Conservation (phyloP, 2,797 vertebrate genomes). For the Melanotaenia maccullochi region DNA sequence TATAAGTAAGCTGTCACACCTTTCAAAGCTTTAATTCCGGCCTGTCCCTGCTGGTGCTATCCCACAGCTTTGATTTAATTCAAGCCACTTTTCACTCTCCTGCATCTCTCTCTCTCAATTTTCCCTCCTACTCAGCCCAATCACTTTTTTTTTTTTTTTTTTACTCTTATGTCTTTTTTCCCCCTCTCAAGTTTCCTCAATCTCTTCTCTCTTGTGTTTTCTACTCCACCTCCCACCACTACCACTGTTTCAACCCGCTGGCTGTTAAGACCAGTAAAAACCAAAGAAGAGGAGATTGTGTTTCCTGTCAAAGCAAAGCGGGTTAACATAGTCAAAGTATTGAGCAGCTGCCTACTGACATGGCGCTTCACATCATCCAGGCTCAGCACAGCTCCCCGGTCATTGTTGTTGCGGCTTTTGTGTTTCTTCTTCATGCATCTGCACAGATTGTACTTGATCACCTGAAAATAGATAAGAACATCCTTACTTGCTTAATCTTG, state of each 20-base stretch:
- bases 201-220: conserved; percentile 17
- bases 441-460: conserved; percentile 95
- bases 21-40: conserved; percentile 54
- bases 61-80: conserved; percentile 71
- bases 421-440: conserved; percentile 91
- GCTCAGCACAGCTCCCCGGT: conserved; percentile 94
- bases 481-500: neutral
- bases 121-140: conserved; percentile 39
- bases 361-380: conserved; percentile 98
- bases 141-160: conserved; percentile 22
- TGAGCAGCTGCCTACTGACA: conserved; percentile 83
- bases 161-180: conserved; percentile 22
- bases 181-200: conserved; percentile 21
- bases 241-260: neutral
- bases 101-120: conserved; percentile 34
- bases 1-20: conserved; percentile 74
- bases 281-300: conserved; percentile 35
- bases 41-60: conserved; percentile 48
- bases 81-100: conserved; percentile 44
- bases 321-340: conserved; percentile 51
- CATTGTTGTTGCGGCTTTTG: conserved; percentile 93
- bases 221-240: conserved; percentile 17
- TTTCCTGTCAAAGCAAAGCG: conserved; percentile 37
- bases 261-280: conserved; percentile 22
- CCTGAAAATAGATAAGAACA: conserved; percentile 78